phyloP scores from a whole-genome alignment of 1,140 invertebrate genomes.

The Platyscapa corneri region DNA sequence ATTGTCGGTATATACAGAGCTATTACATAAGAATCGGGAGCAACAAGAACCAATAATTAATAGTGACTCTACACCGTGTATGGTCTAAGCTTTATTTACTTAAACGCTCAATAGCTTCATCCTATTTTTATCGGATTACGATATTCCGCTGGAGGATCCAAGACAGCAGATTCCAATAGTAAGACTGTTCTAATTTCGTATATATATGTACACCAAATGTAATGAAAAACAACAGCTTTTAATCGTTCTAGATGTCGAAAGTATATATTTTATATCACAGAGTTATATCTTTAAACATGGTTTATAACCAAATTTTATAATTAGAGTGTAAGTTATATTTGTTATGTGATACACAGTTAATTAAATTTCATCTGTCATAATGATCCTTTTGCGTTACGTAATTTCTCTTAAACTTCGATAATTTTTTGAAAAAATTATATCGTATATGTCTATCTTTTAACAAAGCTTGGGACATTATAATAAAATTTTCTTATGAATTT shows the following conservation, averaged over 20 bases:
- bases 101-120: conserved; percentile 2
- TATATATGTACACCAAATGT: too few relatives aligned
- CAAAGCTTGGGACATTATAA: too few relatives aligned
- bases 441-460: too few relatives aligned
- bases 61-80: conserved; percentile 25
- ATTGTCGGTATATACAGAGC: background rate
- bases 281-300: background rate
- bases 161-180: background rate
- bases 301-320: background rate
- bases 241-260: too few relatives aligned
- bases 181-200: conserved; percentile 11
- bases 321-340: background rate
- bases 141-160: background rate
- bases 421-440: background rate
- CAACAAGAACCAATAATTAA: conserved; percentile 15
- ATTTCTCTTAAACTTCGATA: background rate
- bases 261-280: background rate
- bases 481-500: too few relatives aligned
- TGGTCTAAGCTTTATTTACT: conserved; percentile 33
- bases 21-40: conserved; percentile 12
- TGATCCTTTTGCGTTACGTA: background rate
- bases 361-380: background rate
- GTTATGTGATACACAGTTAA: background rate
- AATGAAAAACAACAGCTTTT: too few relatives aligned
- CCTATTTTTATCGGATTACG: conserved; percentile 32